phyloP scores from a whole-genome alignment of 2,113 vertebrate species.

The Leuciscus idus region DNA sequence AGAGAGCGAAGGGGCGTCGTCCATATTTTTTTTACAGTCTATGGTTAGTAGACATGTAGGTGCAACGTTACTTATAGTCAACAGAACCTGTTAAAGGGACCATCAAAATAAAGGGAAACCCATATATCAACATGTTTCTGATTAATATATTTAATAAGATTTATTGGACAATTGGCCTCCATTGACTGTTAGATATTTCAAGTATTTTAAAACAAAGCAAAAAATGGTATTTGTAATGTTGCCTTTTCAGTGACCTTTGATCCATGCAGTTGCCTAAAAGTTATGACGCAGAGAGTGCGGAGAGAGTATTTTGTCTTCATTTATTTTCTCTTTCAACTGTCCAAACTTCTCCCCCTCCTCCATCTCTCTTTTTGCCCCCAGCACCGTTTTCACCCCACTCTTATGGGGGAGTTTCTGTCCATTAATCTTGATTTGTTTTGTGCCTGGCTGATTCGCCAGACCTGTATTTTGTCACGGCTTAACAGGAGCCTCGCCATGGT shows the following conservation, averaged over 20 bases:
- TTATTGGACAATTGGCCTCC: too few species aligned
- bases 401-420: slow-evolving; percentile 46
- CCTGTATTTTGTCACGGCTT: slow-evolving; percentile 54
- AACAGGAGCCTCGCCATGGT: slow-evolving; percentile 49
- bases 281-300: not conserved
- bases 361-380: slow-evolving; percentile 33
- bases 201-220: not conserved
- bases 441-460: slow-evolving; percentile 51
- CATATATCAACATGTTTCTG: too few species aligned
- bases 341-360: not conserved
- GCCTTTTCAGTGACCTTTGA: not conserved
- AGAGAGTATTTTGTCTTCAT: slow-evolving; percentile 29
- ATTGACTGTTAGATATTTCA: too few species aligned
- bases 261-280: not conserved
- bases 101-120: too few species aligned
- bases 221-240: not conserved
- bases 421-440: slow-evolving; percentile 60
- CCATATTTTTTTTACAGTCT: too few species aligned
- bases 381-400: slow-evolving; percentile 48
- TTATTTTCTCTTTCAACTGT: slow-evolving; percentile 34
- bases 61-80: too few species aligned
- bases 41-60: too few species aligned
- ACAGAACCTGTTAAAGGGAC: too few species aligned
- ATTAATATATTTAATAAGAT: too few species aligned
- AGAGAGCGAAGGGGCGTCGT: too few species aligned